Evolutionary conservation across 1,140 invertebrate species (phyloP).

Genomic region (Drosophila mauritiana): DNA sequence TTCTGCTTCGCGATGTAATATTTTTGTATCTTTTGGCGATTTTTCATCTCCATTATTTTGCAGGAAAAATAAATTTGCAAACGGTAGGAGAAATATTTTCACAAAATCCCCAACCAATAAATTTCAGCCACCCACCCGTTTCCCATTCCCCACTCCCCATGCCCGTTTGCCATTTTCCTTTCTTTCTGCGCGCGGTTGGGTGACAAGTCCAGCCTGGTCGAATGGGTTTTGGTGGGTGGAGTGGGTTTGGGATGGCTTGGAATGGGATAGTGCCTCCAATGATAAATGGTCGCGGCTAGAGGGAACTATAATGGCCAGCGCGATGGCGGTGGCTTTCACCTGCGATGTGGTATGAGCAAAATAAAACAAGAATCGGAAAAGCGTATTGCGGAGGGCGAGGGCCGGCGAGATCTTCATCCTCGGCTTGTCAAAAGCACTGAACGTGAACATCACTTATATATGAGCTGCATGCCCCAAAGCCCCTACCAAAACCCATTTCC

Average conservation of each 20-base stretch:
- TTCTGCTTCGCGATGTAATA: slow-evolving; percentile 22
- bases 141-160: background rate
- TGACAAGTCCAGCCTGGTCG: slow-evolving; percentile 71
- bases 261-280: slow-evolving; percentile 34
- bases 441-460: slow-evolving; percentile 70
- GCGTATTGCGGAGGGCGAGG: background rate
- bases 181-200: slow-evolving; percentile 29
- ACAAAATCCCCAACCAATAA: slow-evolving; percentile 76
- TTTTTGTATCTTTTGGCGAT: slow-evolving; percentile 59
- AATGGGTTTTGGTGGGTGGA: slow-evolving; percentile 14
- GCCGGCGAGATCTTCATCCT: slow-evolving; percentile 50
- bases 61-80: slow-evolving; percentile 80
- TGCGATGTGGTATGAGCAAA: slow-evolving; percentile 49
- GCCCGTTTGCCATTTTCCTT: slow-evolving; percentile 7
- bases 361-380: slow-evolving; percentile 42
- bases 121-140: slow-evolving; percentile 54
- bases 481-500: slow-evolving; percentile 10
- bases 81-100: slow-evolving; percentile 74
- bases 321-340: slow-evolving; percentile 70
- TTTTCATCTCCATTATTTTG: slow-evolving; percentile 81
- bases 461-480: slow-evolving; percentile 4
- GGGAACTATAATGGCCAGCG: slow-evolving; percentile 73
- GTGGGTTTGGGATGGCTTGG: background rate
- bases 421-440: slow-evolving; percentile 74
- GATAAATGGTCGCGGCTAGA: slow-evolving; percentile 76